phyloP scores from a whole-genome alignment of 2,888 invertebrate species.

The Psylliodes chrysocephalus region DNA sequence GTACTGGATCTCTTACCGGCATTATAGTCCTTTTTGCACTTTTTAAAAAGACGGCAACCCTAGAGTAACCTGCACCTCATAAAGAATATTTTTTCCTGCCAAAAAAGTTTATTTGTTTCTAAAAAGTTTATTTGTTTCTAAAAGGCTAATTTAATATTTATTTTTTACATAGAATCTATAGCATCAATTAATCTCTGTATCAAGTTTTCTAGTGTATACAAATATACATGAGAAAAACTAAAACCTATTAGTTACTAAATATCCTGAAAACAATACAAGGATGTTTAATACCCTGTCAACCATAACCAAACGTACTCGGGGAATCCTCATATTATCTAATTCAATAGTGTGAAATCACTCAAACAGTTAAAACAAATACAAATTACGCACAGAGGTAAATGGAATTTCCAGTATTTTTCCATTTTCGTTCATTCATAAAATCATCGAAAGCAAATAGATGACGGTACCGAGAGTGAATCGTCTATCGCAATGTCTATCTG shows the following conservation, averaged over 20 bases:
- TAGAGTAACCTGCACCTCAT: too few species aligned
- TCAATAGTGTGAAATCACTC: background rate
- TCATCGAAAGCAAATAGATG: background rate
- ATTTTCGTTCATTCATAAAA: background rate
- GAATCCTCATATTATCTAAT: background rate
- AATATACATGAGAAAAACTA: background rate
- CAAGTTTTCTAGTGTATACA: background rate
- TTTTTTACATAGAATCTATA: too few species aligned
- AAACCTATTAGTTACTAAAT: background rate
- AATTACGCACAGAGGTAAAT: conserved; percentile 8
- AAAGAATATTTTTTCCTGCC: too few species aligned
- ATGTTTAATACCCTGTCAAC: background rate
- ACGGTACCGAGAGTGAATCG: background rate
- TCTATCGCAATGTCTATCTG: too few species aligned
- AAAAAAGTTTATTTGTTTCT: too few species aligned
- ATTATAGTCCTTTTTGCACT: too few species aligned
- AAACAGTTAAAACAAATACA: conserved; percentile 1
- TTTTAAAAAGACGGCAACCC: too few species aligned
- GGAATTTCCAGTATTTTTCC: background rate
- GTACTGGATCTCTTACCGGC: too few species aligned
- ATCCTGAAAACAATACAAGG: background rate
- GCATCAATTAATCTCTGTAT: too few species aligned
- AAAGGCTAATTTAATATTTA: too few species aligned
- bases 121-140: too few species aligned
- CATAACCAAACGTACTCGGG: background rate